Evolutionary conservation across 2,797 vertebrate genomes (phyloP).

Genomic region (Anableps anableps): DNA sequence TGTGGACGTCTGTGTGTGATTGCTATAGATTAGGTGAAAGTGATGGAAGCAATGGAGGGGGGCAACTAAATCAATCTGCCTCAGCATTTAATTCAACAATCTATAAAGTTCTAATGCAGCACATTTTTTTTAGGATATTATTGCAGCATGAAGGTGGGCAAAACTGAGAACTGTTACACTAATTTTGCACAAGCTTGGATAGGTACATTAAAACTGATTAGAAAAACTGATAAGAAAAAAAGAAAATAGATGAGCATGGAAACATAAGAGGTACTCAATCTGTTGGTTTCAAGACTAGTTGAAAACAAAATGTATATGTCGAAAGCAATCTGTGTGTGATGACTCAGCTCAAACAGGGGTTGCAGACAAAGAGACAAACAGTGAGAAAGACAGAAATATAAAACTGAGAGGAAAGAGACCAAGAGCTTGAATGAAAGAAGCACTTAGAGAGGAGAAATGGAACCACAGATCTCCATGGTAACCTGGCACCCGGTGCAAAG

Average conservation of each 20-base stretch:
- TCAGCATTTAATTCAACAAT: conserved; percentile 48
- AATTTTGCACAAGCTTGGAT: conserved; percentile 10
- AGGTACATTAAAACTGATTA: neutral
- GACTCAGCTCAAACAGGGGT: neutral
- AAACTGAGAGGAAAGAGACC: conserved; percentile 25
- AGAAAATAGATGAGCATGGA: neutral
- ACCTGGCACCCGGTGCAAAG: conserved; percentile 54
- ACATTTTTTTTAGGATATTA: conserved; percentile 40
- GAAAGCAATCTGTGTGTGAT: conserved; percentile 1
- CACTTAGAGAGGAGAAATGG: conserved; percentile 59
- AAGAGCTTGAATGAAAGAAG: conserved; percentile 45
- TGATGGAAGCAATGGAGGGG: conserved; percentile 36
- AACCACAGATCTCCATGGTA: conserved; percentile 70
- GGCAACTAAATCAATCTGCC: conserved; percentile 58
- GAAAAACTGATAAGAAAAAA: neutral
- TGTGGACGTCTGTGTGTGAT: conserved; percentile 38
- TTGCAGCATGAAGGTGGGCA: conserved; percentile 28
- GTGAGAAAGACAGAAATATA: conserved; percentile 29
- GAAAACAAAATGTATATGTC: conserved; percentile 1
- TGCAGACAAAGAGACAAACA: conserved; percentile 3
- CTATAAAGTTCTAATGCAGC: conserved; percentile 50
- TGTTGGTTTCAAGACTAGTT: neutral
- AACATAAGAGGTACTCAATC: neutral
- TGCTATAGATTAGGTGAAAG: conserved; percentile 62
- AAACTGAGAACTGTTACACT: conserved; percentile 18